Conservation (phyloP, 2,888 invertebrate species). For the Carabus problematicus region DNA sequence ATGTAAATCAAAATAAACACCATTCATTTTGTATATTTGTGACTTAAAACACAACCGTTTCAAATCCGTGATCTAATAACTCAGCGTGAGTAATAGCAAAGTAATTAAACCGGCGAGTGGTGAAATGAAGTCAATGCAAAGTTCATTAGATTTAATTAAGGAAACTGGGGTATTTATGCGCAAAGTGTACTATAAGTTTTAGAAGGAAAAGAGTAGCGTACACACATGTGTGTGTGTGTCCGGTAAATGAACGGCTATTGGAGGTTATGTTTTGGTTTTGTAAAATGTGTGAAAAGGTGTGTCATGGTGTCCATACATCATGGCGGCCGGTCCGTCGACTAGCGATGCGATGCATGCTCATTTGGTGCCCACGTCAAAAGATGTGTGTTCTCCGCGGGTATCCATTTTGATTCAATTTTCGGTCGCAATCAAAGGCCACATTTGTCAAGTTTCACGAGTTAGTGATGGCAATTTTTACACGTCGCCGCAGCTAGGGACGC, state of each 20-base stretch:
- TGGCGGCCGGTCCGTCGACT: conserved; percentile 4
- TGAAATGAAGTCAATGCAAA: too few relatives aligned
- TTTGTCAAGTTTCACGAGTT: conserved; percentile 43
- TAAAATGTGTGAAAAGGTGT: conserved; percentile 29
- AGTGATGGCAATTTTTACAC: conserved; percentile 43
- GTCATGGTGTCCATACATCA: conserved; percentile 32
- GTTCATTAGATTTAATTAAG: conserved; percentile 3
- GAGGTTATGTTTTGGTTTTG: background rate
- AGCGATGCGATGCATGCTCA: conserved; percentile 5
- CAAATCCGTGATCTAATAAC: too few relatives aligned
- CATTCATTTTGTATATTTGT: too few relatives aligned
- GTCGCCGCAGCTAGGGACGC: conserved; percentile 26
- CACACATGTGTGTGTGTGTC: background rate
- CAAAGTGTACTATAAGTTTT: conserved; percentile 2
- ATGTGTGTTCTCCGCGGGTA: conserved; percentile 32
- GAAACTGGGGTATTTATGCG: conserved; percentile 1
- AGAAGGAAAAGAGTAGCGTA: background rate
- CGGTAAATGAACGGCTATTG: background rate
- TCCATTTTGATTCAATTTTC: conserved; percentile 43
- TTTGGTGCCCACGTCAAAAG: background rate
- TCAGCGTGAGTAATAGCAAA: too few relatives aligned
- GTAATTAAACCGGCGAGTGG: too few relatives aligned
- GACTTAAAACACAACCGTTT: too few relatives aligned
- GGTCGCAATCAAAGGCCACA: conserved; percentile 41
- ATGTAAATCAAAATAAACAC: too few relatives aligned